phyloP scores from a whole-genome alignment of 1,140 invertebrate genomes.

The Radopholus similis region DNA sequence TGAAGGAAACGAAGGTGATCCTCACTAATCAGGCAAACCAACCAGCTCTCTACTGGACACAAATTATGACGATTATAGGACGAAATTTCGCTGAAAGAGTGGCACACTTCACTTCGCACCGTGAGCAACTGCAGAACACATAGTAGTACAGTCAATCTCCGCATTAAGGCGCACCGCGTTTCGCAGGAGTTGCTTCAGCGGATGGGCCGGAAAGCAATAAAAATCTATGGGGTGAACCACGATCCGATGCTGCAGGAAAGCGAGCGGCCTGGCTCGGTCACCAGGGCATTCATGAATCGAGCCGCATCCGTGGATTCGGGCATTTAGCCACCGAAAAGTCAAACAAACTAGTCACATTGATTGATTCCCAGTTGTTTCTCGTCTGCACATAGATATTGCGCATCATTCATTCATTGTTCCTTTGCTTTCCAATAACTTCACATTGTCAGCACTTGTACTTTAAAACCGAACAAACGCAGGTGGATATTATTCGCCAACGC shows the following conservation, averaged over 20 bases:
- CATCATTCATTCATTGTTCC: no score
- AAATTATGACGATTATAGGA: slow-evolving; percentile 46
- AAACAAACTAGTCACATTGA: no score
- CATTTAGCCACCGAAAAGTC: slow-evolving; percentile 32
- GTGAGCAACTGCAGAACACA: neutral
- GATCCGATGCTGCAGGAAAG: slow-evolving; percentile 56
- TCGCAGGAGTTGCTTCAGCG: slow-evolving; percentile 83
- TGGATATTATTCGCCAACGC: no score
- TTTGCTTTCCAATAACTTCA: no score
- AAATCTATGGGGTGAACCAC: slow-evolving; percentile 80
- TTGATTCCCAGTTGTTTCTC: no score
- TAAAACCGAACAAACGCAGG: no score
- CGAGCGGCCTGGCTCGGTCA: slow-evolving; percentile 56
- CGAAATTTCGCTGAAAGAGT: slow-evolving; percentile 74
- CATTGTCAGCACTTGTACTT: no score
- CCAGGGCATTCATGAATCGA: slow-evolving; percentile 54
- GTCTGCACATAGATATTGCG: no score
- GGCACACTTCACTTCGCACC: slow-evolving; percentile 80
- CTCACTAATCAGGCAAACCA: slow-evolving; percentile 78
- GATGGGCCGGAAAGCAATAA: slow-evolving; percentile 91
- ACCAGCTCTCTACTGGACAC: neutral
- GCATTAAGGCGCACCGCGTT: slow-evolving; percentile 73
- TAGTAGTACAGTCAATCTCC: neutral
- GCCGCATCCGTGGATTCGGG: slow-evolving; percentile 57
- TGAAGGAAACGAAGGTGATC: slow-evolving; percentile 76